phyloP scores from a whole-genome alignment of 1,140 invertebrate species.

The Drosophila tani region DNA sequence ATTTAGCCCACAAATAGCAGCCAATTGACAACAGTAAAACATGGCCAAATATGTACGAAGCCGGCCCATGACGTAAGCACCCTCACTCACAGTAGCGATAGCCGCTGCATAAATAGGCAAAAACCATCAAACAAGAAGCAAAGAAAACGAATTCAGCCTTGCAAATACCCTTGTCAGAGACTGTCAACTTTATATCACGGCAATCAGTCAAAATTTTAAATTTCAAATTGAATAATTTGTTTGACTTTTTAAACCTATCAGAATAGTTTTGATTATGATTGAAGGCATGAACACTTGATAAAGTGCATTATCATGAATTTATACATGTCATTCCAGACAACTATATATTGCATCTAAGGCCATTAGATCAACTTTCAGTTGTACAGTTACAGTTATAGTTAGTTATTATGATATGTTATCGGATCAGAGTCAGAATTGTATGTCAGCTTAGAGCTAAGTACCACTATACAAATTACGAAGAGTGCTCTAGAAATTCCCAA shows the following conservation, averaged over 20 bases:
- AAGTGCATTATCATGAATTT: too few relatives aligned
- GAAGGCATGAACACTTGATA: background rate
- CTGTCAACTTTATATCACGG: background rate
- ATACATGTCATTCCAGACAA: background rate
- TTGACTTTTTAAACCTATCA: background rate
- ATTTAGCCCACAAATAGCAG: slow-evolving; percentile 43
- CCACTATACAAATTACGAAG: too few relatives aligned
- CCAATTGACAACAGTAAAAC: slow-evolving; percentile 80
- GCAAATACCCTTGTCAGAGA: slow-evolving; percentile 3
- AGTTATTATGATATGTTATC: too few relatives aligned
- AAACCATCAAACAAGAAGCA: slow-evolving; percentile 19
- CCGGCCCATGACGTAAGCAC: slow-evolving; percentile 67
- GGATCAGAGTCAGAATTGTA: too few relatives aligned
- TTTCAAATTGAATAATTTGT: background rate
- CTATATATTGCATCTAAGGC: background rate
- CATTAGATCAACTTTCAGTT: too few relatives aligned
- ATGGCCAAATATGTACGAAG: slow-evolving; percentile 71
- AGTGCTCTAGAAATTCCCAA: too few relatives aligned
- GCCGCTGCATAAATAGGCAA: slow-evolving; percentile 48
- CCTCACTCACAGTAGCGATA: slow-evolving; percentile 34
- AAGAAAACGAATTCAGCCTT: background rate
- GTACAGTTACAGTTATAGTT: too few relatives aligned
- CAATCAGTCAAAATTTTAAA: background rate
- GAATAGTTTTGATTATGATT: background rate
- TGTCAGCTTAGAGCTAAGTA: too few relatives aligned